Evolutionary conservation across 2,113 vertebrate genomes (phyloP).

Genomic region (Chloropsis cyanopogon): DNA sequence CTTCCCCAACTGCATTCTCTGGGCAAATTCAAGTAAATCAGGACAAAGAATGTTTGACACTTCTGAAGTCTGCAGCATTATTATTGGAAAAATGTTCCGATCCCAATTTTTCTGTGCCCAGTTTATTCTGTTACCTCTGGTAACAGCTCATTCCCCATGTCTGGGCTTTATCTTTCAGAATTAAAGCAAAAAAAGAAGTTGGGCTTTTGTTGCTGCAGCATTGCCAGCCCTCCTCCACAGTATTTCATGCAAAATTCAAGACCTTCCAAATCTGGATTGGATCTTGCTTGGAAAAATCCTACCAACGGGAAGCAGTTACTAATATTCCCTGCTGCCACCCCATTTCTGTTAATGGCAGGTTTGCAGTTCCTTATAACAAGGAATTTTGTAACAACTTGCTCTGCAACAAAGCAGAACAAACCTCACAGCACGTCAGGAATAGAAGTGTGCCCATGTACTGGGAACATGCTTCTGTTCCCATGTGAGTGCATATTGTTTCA

Average conservation of each 20-base stretch:
- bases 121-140: background rate
- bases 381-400: no score
- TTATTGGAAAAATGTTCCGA: background rate
- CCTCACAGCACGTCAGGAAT: background rate
- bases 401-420: background rate
- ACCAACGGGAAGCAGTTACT: background rate
- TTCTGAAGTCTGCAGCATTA: background rate
- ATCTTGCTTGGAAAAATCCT: background rate
- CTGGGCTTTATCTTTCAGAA: background rate
- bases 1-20: background rate
- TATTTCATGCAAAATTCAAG: constrained; percentile 26
- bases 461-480: constrained; percentile 5
- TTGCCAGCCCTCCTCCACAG: background rate
- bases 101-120: background rate
- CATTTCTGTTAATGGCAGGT: background rate
- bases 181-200: background rate
- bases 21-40: background rate
- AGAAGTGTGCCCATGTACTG: background rate
- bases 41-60: background rate
- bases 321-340: background rate
- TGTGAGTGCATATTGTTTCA: background rate
- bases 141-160: background rate
- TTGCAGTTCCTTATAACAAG: no score
- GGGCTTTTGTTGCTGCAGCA: background rate
- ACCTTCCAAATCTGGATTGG: background rate